Evolutionary conservation across 2,113 vertebrate species (phyloP).

Genomic region (Cavia porcellus): DNA sequence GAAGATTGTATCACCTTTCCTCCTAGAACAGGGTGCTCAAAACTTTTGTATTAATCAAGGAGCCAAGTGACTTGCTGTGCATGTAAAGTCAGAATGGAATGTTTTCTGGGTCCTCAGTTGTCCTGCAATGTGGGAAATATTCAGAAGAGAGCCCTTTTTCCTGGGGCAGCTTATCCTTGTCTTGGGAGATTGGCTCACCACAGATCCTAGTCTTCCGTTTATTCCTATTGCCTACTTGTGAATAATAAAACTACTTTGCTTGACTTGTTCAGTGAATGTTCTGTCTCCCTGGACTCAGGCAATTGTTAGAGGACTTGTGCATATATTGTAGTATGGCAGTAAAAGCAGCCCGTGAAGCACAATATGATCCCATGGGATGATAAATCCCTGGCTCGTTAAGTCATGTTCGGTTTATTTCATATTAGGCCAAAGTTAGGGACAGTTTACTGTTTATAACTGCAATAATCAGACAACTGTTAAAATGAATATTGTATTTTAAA

Average conservation of each 20-base stretch:
- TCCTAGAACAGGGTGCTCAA: not conserved
- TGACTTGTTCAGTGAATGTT: not conserved
- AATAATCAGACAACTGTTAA: not conserved
- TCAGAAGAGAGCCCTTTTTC: not conserved
- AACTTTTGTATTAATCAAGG: not conserved
- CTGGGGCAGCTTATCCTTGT: not conserved
- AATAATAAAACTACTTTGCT: not conserved
- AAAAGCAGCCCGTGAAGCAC: not conserved
- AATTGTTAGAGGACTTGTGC: not conserved
- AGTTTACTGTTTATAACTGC: not conserved
- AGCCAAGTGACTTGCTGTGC: too few species aligned
- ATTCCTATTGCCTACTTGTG: not conserved
- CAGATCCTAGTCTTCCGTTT: not conserved
- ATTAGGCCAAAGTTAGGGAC: not conserved
- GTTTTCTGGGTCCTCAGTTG: not conserved
- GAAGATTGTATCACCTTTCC: accelerated
- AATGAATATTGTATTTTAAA: not conserved
- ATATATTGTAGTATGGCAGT: not conserved
- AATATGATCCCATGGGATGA: not conserved
- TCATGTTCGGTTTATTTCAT: not conserved
- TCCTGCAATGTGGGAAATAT: not conserved
- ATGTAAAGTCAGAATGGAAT: not conserved
- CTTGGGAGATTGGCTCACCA: not conserved
- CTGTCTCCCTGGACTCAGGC: not conserved
- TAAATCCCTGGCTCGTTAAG: not conserved